phyloP scores from a whole-genome alignment of 2,113 vertebrate species.

The Chunga burmeisteri region DNA sequence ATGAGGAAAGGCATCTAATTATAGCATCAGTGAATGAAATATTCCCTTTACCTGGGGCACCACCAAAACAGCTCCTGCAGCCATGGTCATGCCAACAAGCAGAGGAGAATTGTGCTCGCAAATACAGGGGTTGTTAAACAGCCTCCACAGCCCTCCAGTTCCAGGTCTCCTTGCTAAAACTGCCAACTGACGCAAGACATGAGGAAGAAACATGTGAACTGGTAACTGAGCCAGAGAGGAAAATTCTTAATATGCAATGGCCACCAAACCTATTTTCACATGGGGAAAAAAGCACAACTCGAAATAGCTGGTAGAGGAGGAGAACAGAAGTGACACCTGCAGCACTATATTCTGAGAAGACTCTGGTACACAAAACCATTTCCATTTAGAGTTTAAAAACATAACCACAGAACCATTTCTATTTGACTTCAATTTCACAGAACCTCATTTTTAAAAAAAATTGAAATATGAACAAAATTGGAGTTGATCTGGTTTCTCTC shows the following conservation, averaged over 20 bases:
- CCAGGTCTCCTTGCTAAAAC: not conserved
- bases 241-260: not conserved
- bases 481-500: not conserved
- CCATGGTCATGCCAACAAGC: not conserved
- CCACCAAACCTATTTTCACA: not conserved
- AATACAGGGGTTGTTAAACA: not conserved
- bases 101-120: not conserved
- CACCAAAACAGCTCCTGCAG: not conserved
- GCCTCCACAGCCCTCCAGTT: not conserved
- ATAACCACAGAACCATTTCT: not conserved
- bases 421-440: not conserved
- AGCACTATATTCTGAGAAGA: not conserved
- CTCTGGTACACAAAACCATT: not conserved
- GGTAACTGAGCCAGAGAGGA: not conserved
- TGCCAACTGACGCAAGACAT: not conserved
- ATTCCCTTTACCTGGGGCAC: not conserved
- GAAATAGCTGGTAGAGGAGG: not conserved
- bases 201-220: not conserved
- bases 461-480: not conserved
- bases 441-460: not conserved
- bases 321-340: not conserved
- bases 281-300: not conserved
- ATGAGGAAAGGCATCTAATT: not conserved
- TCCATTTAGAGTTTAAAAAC: not conserved
- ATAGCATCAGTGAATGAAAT: not conserved